Evolutionary conservation across 2,888 invertebrate genomes (phyloP), one percentile per base, ranked within the genome.

Genomic region (Baccha elongata): DNA sequence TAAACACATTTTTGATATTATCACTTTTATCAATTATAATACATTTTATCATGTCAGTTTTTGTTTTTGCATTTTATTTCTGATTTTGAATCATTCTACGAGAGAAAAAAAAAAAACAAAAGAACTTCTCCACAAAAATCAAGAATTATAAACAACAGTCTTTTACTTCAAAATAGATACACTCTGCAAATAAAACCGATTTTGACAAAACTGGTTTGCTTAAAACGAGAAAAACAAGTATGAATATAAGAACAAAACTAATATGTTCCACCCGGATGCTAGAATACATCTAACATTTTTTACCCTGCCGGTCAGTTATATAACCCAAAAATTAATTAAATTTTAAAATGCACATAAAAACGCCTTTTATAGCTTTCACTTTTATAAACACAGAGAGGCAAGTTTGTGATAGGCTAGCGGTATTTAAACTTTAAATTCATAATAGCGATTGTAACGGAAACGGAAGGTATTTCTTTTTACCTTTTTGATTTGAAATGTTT

Each of bases 381-480:
- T 13, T 37, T 13, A n/a, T 13, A 13, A 40, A 13, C 13, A 40
- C 37, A 32, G 5, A n/a, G 29, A 13, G 37, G 37, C 13, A 40
- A 40, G 13, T 32, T 32, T 32, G 4, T 29, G 29, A 8, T 29
- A 10, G 1, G 29, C 3, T 29, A 29, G 5, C 2, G 13, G 15
- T 15, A 21, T 23, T 37, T 55, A 8, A 23, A 37, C 37, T 40
- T 40, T 4, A 40, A 40, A 58, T 8, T n/a, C 1, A 17, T 17
- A 37, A 55, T 13, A 19, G 3, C 32, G 35, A 35, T 8, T 6
- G n/a, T 10, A 10, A 40, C 32, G 19, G 15, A 26, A 40, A 23
- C 13, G 37, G 37, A 37, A 53, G 53, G 29, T 11, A 32, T 29
- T 17, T 55, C 10, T 44, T 10, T 8, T 17, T 15, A 58, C 58